These are phyloP conservation scores for Heliconius hewitsoni DNA, from an alignment of 1,140 invertebrate species.

Conservation along the genomic window DNA sequence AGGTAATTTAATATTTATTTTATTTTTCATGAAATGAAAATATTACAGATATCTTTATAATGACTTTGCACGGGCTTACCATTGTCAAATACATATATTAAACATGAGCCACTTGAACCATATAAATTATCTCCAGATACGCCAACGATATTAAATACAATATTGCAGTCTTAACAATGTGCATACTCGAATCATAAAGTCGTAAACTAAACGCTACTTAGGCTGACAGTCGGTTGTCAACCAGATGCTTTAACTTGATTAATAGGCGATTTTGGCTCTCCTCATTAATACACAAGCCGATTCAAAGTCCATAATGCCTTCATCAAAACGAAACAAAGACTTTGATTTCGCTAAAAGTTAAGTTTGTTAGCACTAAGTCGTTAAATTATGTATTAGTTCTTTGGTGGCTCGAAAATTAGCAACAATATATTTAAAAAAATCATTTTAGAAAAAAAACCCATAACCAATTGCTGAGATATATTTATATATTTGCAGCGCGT, in stretches of 20 bases:
- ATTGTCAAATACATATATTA: too few relatives aligned
- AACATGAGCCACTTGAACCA: too few relatives aligned
- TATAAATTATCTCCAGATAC: too few relatives aligned
- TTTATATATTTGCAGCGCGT: background rate
- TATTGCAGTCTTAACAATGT: background rate
- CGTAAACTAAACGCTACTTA: conserved; percentile 76
- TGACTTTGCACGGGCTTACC: too few relatives aligned
- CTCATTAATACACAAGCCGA: conserved; percentile 71
- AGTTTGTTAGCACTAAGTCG: conserved; percentile 9
- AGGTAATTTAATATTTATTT: too few relatives aligned
- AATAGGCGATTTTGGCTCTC: conserved; percentile 71
- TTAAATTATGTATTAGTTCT: conserved; percentile 16
- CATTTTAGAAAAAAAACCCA: background rate
- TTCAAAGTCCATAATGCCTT: conserved; percentile 61
- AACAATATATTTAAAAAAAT: background rate
- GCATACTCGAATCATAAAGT: conserved; percentile 30
- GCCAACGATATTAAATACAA: too few relatives aligned
- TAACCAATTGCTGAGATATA: background rate
- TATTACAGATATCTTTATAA: too few relatives aligned
- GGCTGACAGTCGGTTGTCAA: conserved; percentile 75
- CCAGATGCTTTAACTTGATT: conserved; percentile 78
- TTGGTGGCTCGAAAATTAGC: background rate
- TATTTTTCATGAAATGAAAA: too few relatives aligned
- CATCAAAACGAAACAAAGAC: conserved; percentile 55
- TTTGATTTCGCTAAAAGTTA: conserved; percentile 32